Evolutionary conservation across 2,797 vertebrate genomes (phyloP).

Genomic region (Fundulus diaphanus): DNA sequence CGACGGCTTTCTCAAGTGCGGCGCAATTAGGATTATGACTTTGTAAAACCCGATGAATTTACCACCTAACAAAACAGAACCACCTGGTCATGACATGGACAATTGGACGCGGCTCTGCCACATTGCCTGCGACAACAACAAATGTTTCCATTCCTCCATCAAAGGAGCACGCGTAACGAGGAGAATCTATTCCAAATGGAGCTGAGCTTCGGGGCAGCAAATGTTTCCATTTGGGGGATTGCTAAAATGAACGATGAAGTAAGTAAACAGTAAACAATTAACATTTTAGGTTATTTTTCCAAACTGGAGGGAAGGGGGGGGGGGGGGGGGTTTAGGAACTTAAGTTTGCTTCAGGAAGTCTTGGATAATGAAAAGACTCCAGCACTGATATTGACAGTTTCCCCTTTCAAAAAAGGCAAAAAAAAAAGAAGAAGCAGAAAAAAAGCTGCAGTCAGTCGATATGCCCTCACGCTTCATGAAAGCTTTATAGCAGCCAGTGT

Average conservation of each 20-base stretch:
- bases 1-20: constrained; percentile 71
- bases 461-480: constrained; percentile 60
- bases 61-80: constrained; percentile 73
- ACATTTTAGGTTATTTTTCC: constrained; percentile 24
- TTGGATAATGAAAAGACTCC: constrained; percentile 63
- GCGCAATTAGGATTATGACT: constrained; percentile 74
- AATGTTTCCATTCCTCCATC: constrained; percentile 48
- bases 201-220: constrained; percentile 24
- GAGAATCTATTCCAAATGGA: constrained; percentile 49
- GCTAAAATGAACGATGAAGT: constrained; percentile 30
- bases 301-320: constrained; percentile 8
- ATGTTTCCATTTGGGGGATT: constrained; percentile 32
- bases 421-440: constrained; percentile 29
- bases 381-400: constrained; percentile 60
- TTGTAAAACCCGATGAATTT: constrained; percentile 71
- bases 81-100: constrained; percentile 76
- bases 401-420: constrained; percentile 39
- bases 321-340: constrained; percentile 49
- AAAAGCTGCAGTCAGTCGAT: constrained; percentile 55
- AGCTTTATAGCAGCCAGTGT: constrained; percentile 52
- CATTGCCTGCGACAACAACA: constrained; percentile 59
- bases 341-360: constrained; percentile 48
- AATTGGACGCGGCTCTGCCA: constrained; percentile 66
- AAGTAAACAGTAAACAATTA: constrained; percentile 22
- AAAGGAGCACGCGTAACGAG: constrained; percentile 41